Evolutionary conservation across 2,797 vertebrate species (phyloP).

Genomic region (Anguilla pacifica): DNA sequence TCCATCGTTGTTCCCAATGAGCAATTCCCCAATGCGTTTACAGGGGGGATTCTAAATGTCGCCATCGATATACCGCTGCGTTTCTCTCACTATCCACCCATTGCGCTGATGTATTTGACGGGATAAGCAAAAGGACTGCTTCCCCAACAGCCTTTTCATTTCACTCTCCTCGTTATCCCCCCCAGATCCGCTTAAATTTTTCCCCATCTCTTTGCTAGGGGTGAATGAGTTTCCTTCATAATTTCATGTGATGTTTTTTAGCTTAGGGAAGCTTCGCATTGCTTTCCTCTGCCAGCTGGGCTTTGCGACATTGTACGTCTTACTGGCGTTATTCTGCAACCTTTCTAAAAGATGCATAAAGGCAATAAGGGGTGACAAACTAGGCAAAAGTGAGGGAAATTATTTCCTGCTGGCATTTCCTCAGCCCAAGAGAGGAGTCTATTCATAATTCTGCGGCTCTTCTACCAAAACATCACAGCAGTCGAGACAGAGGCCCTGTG

Average conservation of each 20-base stretch:
- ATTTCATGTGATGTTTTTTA: background rate
- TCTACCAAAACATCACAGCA: background rate
- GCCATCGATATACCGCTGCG: background rate
- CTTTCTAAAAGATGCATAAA: background rate
- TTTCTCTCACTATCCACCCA: background rate
- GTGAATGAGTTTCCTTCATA: background rate
- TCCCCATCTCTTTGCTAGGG: background rate
- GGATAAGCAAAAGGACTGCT: background rate
- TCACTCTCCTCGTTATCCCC: background rate
- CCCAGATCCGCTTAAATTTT: background rate
- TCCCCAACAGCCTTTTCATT: background rate
- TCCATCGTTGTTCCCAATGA: background rate
- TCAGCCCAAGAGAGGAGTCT: background rate
- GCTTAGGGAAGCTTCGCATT: background rate
- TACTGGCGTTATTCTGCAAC: background rate
- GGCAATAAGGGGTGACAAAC: background rate
- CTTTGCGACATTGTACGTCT: background rate
- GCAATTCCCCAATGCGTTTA: conserved; percentile 16
- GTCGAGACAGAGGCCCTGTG: background rate
- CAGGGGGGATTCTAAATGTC: background rate
- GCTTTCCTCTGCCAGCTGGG: background rate
- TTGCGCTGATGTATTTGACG: background rate
- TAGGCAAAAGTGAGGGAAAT: background rate
- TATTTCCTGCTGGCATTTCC: background rate
- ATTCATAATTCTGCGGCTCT: background rate